A percentile compares a stretch with the other conserved stretches of the same genome.
Conservation (phyloP, 2,113 vertebrate species). For the Chunga burmeisteri region DNA sequence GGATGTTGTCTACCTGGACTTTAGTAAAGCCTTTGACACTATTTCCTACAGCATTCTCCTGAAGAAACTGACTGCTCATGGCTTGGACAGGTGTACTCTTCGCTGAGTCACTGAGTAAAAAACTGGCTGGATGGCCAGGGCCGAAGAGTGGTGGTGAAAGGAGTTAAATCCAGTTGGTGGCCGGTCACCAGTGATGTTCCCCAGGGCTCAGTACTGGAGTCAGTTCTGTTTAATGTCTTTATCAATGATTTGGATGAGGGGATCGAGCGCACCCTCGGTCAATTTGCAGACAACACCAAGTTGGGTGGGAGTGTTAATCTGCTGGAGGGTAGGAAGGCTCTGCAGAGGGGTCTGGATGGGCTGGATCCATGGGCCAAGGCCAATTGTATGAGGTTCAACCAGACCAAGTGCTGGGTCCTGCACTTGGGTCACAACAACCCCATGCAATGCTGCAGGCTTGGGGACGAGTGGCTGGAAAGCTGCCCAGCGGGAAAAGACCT, state of each 20-base stretch:
- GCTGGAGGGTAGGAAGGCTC: background rate
- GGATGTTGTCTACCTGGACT: no score
- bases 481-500: background rate
- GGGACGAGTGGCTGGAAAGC: background rate
- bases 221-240: background rate
- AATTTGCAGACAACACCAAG: background rate
- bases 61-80: rapidly evolving
- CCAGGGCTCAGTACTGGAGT: background rate
- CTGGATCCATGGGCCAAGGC: background rate
- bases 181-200: background rate
- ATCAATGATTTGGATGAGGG: background rate
- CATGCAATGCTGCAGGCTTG: background rate
- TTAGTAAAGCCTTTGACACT: no score
- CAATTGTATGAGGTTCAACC: background rate
- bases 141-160: no score
- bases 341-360: background rate
- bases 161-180: background rate
- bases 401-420: background rate
- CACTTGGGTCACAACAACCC: background rate
- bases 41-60: no score
- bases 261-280: background rate
- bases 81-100: background rate
- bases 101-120: background rate
- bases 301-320: rapidly evolving
- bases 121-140: background rate